Evolutionary conservation across 64 coral and sea anemone species (phyloP), one percentile per base, ranked within the genome.

Genomic region (Catalaphyllia jardinei): DNA sequence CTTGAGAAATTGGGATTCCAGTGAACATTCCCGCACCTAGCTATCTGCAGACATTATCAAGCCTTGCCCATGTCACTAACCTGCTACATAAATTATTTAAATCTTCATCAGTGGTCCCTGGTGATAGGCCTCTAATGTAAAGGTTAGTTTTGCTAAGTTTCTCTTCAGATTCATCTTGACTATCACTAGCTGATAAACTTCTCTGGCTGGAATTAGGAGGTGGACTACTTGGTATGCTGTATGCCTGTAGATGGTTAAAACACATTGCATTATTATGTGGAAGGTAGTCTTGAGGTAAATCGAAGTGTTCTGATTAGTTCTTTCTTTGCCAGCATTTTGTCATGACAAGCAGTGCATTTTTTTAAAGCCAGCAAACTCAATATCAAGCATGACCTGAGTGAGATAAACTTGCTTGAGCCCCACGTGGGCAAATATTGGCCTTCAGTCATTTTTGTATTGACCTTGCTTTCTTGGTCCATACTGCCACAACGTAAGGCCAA

Each of bases 91-190:
- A 86, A 83, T 88, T 91, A 88, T 93, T 94, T 90, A 99, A 99
- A 71, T 99, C 97, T 57, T 99, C 97, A 93, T 99, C 97, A 49
- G 97, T 99, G 29, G 97, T 99, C 67, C 87, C 89, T 29, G 94
- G 91, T 75, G 95, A 93, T 62, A 99, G 94, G 20, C 97, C 97
- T 86, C 97, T 79, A 76, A 99, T 99, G 79, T 99, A 99, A 12
- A 99, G 92, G 81, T 99, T 99, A 24, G 97, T 99, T 91, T 95
- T 99, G 88, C 97, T 99, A 62, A 99, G 94, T 81, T 99, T 99
- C 87, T 99, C 97, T 67, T 95, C 94, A n/a, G 71, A 30, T 55
- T 88, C 94, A 89, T 87, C 73, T 33, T 92, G 86, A 31, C 81
- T 89, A 20, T 96, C 90, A 72, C 94, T 92, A 49, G 83, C 90